Evolutionary conservation across 2,113 vertebrate genomes (phyloP).

Genomic region (Thomomys bottae): DNA sequence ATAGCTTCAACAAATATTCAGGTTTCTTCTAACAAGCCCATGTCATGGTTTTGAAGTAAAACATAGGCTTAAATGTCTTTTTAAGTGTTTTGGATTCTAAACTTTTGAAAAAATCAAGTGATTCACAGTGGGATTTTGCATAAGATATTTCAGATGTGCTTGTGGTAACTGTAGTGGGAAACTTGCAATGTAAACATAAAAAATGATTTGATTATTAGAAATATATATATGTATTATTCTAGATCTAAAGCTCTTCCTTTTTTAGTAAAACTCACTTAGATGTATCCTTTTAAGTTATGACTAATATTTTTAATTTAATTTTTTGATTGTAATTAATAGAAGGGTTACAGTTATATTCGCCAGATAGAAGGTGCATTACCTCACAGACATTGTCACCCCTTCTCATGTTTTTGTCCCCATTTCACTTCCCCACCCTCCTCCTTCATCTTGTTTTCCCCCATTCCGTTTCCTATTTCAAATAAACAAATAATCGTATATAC

Average conservation of each 20-base stretch:
- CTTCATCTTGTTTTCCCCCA: too few relatives aligned
- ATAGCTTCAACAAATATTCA: slow-evolving; percentile 21
- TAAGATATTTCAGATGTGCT: not conserved
- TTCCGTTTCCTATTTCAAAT: too few relatives aligned
- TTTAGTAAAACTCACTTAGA: slow-evolving; percentile 5
- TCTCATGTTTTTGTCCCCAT: too few relatives aligned
- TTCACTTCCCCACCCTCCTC: too few relatives aligned
- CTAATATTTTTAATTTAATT: too few relatives aligned
- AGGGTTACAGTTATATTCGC: too few relatives aligned
- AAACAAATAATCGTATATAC: too few relatives aligned
- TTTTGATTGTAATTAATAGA: too few relatives aligned
- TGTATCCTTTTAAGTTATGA: not conserved
- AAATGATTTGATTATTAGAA: not conserved
- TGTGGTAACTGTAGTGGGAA: not conserved
- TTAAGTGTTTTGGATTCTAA: slow-evolving; percentile 29
- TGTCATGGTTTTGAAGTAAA: slow-evolving; percentile 37
- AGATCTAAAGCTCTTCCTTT: not conserved
- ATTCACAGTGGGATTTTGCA: not conserved
- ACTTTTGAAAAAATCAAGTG: not conserved
- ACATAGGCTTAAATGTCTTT: not conserved
- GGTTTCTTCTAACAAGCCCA: not conserved
- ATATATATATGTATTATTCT: not conserved
- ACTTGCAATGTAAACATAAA: not conserved
- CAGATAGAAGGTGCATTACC: too few relatives aligned
- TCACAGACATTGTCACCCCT: too few relatives aligned